Percentiles rank a stretch among this genome's conserved stretches.
Conservation (phyloP, 53 echinoderm and acorn worm genomes). For the Astropecten irregularis region DNA sequence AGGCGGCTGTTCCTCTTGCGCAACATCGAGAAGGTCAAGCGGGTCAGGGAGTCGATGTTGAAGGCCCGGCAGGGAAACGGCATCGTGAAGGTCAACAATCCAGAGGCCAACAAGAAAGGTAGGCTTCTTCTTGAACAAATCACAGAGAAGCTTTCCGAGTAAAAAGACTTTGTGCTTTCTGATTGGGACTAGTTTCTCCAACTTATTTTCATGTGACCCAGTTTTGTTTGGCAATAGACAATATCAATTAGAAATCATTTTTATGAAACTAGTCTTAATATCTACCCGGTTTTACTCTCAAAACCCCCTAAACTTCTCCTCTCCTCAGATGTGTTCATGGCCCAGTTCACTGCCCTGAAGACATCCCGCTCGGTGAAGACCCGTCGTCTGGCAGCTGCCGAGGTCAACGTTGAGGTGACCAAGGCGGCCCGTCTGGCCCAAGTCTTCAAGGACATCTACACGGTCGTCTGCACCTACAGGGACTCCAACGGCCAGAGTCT, state of each 20-base stretch:
- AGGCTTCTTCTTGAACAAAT: no score
- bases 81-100: conserved; percentile 18
- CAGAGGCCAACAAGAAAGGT: conserved; percentile 82
- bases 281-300: no score
- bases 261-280: no score
- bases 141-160: no score
- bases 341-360: conserved; percentile 97
- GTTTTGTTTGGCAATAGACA: no score
- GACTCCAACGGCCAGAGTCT: conserved; percentile 85
- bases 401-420: conserved; percentile 94
- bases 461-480: conserved; percentile 84
- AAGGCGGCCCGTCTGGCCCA: conserved; percentile 91
- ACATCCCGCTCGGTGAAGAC: conserved; percentile 97
- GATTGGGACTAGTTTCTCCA: no score
- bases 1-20: conserved; percentile 81
- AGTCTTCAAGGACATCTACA: conserved; percentile 98
- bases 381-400: conserved; percentile 88
- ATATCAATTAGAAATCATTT: no score
- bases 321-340: conserved; percentile 94
- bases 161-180: no score
- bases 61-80: conserved; percentile 44
- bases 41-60: conserved; percentile 71
- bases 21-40: conserved; percentile 96
- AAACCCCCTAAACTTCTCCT: no score
- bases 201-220: no score